Base-by-base conservation (phyloP, 2,797 vertebrate species). In the Sebastolobus alascanus region DNA sequence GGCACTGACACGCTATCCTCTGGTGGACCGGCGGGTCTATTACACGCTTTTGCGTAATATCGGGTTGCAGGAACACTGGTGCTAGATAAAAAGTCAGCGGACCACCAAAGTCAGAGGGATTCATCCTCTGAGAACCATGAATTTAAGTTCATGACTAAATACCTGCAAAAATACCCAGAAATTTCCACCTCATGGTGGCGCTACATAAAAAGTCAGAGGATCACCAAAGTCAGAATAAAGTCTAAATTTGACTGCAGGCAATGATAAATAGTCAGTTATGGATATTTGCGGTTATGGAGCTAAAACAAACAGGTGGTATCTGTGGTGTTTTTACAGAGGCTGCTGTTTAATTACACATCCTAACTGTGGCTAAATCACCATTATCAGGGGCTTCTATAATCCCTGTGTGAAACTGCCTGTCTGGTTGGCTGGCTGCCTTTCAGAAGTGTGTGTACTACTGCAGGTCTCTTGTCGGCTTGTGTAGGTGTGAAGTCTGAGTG, bases 401-500 rank as follows among this genome's bases (percentile, higher is more conserved):
- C 68, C 37, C 50, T 75, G 75, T 79, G 70, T 77, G 13, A 84
- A 84, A 60, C 56, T 16, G 76, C 80, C 29, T 75, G 77, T 82
- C 68, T 79, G 58, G 25, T 74, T 84, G 79, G 73, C 84, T 68
- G 54, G 69, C 63, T 87, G 82, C 76, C 68, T 84, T 61, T 82
- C 37, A 73, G 25, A 58, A 79, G 65, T 55, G 75, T 87, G 82
- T 84, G 81, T 82, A 55, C 40, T 59, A 73, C 29, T 66, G 77
- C 56, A 38, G 63, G 73, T 79, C 68, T 82, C 80, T 72, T 74
- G 70, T 27, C 29, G 2, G 33, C 31, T 22, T 55, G 77, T 75
- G 80, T 84, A 81, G 73, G 83, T 70, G 87, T 89, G 76, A 85
- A 77, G 69, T 84, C 79, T 80, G 84, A 76, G 61, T 64, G 79